Conservation (phyloP, 2,888 invertebrate species). For the Boloria euphrosyne region DNA sequence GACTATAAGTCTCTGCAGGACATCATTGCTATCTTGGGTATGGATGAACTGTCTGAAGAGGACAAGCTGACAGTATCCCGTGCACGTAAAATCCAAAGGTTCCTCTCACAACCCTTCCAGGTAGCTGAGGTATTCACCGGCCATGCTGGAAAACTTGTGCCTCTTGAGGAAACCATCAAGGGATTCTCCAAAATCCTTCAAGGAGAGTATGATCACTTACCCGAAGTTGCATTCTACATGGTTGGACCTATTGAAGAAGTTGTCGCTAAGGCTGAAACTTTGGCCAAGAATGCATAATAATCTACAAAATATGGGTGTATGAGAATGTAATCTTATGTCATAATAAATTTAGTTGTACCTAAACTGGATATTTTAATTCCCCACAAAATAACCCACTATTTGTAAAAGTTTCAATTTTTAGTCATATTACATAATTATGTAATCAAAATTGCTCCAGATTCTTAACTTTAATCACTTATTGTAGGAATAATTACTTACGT, state of each 20-base stretch:
- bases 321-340: slow-evolving; percentile 31
- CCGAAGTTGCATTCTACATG: slow-evolving; percentile 91
- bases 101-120: slow-evolving; percentile 96
- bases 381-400: not conserved
- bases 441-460: not conserved
- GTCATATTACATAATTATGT: slow-evolving; percentile 1
- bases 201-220: slow-evolving; percentile 94
- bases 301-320: slow-evolving; percentile 4
- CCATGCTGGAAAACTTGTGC: slow-evolving; percentile 94
- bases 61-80: slow-evolving; percentile 96
- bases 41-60: slow-evolving; percentile 94
- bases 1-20: slow-evolving; percentile 89
- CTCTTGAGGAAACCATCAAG: slow-evolving; percentile 93
- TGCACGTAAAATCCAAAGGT: slow-evolving; percentile 96
- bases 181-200: slow-evolving; percentile 92
- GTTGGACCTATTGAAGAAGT: slow-evolving; percentile 87
- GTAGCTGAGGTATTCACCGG: slow-evolving; percentile 98
- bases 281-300: slow-evolving; percentile 78
- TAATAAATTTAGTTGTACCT: slow-evolving; percentile 35
- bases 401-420: not conserved
- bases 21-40: slow-evolving; percentile 96
- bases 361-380: slow-evolving; percentile 18
- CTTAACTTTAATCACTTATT: no score
- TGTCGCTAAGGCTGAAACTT: slow-evolving; percentile 88
- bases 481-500: no score